These are phyloP conservation scores for Aratinga solstitialis DNA, from an alignment of 2,797 vertebrate species.

Conservation along the genomic window DNA sequence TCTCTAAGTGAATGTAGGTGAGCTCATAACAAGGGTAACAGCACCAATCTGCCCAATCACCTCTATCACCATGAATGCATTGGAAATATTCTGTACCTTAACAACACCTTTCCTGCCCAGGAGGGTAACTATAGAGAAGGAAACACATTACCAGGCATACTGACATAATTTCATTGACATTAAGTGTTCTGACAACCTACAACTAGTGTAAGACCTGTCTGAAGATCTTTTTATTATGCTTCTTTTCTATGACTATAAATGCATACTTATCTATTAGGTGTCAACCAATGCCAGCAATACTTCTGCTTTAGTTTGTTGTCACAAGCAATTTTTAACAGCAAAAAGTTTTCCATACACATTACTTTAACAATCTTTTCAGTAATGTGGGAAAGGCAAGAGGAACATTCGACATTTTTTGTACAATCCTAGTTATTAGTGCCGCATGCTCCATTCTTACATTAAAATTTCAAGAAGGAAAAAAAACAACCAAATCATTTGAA, in stretches of 20 bases:
- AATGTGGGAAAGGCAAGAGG: not conserved
- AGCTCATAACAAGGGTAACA: not conserved
- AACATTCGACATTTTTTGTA: not conserved
- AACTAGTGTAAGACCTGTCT: not conserved
- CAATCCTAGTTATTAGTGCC: not conserved
- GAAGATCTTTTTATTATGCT: not conserved
- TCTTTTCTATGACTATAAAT: not conserved
- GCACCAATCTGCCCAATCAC: not conserved
- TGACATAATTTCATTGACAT: not conserved
- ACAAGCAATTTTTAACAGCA: not conserved
- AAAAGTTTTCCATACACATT: not conserved
- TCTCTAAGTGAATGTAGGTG: not conserved
- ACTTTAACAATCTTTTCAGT: not conserved
- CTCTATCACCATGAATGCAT: not conserved
- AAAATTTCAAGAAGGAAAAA: not conserved
- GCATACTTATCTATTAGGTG: not conserved
- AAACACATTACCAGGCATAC: not conserved
- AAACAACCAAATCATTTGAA: not conserved
- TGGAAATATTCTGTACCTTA: not conserved
- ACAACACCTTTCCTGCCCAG: not conserved
- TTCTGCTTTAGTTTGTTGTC: not conserved
- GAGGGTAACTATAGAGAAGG: not conserved
- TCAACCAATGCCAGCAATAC: not conserved
- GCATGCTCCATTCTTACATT: not conserved
- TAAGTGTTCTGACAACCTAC: not conserved